A percentile compares a stretch with the other conserved stretches of the same genome.
These are phyloP conservation scores for Drosophila arawakana DNA, from an alignment of 1,140 invertebrate genomes.

Conservation along the genomic window DNA sequence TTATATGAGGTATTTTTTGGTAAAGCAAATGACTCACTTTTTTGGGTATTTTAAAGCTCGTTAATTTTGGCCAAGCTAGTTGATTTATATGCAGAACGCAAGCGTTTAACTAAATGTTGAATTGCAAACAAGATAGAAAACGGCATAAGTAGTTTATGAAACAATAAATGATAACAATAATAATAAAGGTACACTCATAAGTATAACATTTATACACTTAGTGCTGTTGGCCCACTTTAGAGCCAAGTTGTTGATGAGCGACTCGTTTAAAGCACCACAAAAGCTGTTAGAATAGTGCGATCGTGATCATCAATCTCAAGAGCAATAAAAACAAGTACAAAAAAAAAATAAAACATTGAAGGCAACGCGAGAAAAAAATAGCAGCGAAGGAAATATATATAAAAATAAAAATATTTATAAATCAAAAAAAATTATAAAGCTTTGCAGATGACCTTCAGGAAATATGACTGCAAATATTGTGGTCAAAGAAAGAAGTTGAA, in stretches of 20 bases:
- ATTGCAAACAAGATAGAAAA: slow-evolving; percentile 21
- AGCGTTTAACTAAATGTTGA: slow-evolving; percentile 31
- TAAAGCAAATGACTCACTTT: slow-evolving; percentile 51
- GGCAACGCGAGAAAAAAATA: slow-evolving; percentile 40
- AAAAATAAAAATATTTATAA: slow-evolving; percentile 33
- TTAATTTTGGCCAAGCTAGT: slow-evolving; percentile 32
- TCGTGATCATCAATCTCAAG: slow-evolving; percentile 66
- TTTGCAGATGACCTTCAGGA: slow-evolving; percentile 53
- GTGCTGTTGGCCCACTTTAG: slow-evolving; percentile 54
- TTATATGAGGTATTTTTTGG: slow-evolving; percentile 41
- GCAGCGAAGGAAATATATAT: slow-evolving; percentile 40
- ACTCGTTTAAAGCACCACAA: slow-evolving; percentile 40
- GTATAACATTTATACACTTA: slow-evolving; percentile 2
- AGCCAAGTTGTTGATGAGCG: slow-evolving; percentile 43
- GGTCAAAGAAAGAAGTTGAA: slow-evolving; percentile 17
- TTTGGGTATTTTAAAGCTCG: no score
- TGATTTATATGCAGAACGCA: slow-evolving; percentile 31
- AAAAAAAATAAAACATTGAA: slow-evolving; percentile 24
- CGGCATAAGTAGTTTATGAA: slow-evolving; percentile 34
- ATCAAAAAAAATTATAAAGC: slow-evolving; percentile 9
- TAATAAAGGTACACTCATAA: not conserved
- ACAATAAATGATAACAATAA: slow-evolving; percentile 46
- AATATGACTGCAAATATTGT: slow-evolving; percentile 43
- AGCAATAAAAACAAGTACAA: slow-evolving; percentile 37
- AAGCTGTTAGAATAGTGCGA: slow-evolving; percentile 61